Evolutionary conservation across 2,113 vertebrate species (phyloP).

Genomic region (Peucedramus taeniatus): DNA sequence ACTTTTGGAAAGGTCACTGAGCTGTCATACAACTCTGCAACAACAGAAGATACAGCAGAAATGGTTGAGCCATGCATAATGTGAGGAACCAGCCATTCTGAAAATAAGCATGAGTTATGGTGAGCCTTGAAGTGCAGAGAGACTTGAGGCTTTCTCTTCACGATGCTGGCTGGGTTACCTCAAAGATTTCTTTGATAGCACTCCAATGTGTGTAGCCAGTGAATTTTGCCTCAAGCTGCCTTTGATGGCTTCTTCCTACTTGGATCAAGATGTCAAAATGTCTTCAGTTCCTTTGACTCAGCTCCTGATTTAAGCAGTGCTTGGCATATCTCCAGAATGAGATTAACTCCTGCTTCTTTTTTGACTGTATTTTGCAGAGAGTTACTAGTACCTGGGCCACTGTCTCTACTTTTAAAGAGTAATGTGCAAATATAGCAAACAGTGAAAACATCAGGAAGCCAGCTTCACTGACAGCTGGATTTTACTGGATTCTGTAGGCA

Average conservation of each 20-base stretch:
- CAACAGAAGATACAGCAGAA: background rate
- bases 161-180: conserved; percentile 23
- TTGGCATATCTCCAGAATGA: conserved; percentile 30
- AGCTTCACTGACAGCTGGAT: background rate
- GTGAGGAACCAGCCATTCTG: background rate
- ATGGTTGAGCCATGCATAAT: background rate
- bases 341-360: conserved; percentile 30
- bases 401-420: background rate
- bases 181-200: conserved; percentile 55
- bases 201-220: conserved; percentile 39
- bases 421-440: background rate
- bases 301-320: conserved; percentile 16
- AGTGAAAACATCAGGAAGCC: background rate
- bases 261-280: conserved; percentile 66
- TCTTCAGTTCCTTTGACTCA: conserved; percentile 47
- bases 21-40: background rate
- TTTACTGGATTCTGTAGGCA: background rate
- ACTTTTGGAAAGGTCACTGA: background rate
- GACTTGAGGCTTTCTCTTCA: conserved; percentile 30
- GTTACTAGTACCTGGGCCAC: background rate
- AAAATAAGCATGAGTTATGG: conserved; percentile 14
- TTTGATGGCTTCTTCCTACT: conserved; percentile 60
- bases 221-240: conserved; percentile 45
- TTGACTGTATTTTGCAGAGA: background rate
- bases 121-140: conserved; percentile 30